Evolutionary conservation across 2,888 invertebrate genomes (phyloP).

Genomic region (Tricholauxania praeusta): DNA sequence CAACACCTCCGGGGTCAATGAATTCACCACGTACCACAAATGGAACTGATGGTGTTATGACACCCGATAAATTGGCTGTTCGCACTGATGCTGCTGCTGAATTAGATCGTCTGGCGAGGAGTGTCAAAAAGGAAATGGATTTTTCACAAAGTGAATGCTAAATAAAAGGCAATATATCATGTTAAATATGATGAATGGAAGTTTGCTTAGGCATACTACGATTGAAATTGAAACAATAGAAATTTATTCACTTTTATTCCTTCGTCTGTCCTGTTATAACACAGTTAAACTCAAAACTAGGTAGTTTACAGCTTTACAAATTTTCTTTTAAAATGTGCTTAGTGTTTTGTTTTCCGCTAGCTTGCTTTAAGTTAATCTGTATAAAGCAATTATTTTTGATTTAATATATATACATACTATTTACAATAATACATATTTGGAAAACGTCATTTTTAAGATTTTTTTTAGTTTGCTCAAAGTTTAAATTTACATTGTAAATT

Average conservation of each 20-base stretch:
- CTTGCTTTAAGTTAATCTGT: conserved; percentile 1
- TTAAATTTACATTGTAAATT: not conserved
- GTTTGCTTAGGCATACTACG: not conserved
- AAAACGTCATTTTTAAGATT: conserved; percentile 27
- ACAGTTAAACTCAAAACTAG: no score
- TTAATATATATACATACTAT: conserved; percentile 1
- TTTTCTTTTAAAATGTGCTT: not conserved
- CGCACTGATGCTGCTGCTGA: conserved; percentile 93
- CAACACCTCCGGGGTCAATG: conserved; percentile 68
- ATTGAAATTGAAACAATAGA: conserved; percentile 5
- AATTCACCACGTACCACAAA: conserved; percentile 64
- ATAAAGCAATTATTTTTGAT: conserved; percentile 20
- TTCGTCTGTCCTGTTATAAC: not conserved
- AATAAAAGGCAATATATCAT: conserved; percentile 32
- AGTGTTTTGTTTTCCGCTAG: conserved; percentile 17
- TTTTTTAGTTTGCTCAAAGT: conserved; percentile 30
- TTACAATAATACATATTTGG: conserved; percentile 24
- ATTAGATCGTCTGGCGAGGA: conserved; percentile 87
- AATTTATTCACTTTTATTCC: not conserved
- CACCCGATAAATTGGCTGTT: conserved; percentile 80
- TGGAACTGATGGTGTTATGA: conserved; percentile 62
- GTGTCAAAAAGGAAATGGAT: conserved; percentile 68
- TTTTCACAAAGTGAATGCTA: conserved; percentile 68
- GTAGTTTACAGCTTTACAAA: no score
- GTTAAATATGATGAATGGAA: not conserved